Conservation (phyloP, 2,888 invertebrate genomes). For the Platycnemis pennipes region DNA sequence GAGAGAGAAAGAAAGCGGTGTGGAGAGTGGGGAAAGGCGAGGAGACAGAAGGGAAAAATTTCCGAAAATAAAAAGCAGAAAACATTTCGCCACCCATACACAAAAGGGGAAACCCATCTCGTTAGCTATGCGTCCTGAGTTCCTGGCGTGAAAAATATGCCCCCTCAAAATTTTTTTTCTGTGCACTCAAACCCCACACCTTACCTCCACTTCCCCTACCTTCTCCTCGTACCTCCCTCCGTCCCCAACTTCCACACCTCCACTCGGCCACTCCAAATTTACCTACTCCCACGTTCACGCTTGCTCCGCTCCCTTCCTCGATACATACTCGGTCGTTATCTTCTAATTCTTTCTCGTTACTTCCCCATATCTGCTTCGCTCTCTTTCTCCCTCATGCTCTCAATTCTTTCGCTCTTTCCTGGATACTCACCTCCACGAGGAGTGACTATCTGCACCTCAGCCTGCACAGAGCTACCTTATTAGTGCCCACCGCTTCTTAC, state of each 20-base stretch:
- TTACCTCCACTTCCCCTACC: background rate
- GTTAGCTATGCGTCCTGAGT: conserved; percentile 49
- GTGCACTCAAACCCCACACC: conserved; percentile 7
- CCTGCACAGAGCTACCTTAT: background rate
- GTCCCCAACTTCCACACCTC: background rate
- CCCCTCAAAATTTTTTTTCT: background rate
- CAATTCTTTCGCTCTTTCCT: background rate
- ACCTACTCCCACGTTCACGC: background rate
- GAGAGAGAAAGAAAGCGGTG: background rate
- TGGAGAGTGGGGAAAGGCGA: background rate
- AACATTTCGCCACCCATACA: conserved; percentile 55
- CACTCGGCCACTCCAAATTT: background rate
- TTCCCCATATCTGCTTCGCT: background rate
- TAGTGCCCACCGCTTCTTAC: background rate
- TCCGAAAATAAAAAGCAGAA: conserved; percentile 25
- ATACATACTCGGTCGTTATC: background rate
- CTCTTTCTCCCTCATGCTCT: background rate
- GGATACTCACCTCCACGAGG: background rate
- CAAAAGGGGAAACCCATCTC: conserved; percentile 61
- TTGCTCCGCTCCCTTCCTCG: background rate
- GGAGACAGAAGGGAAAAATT: conserved; percentile 12
- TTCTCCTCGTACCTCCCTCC: background rate
- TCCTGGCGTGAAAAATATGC: conserved; percentile 61
- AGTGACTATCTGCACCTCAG: background rate
- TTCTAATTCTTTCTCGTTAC: background rate